Base-by-base conservation (phyloP, 1,140 invertebrate species). In the Diabrotica undecimpunctata region DNA sequence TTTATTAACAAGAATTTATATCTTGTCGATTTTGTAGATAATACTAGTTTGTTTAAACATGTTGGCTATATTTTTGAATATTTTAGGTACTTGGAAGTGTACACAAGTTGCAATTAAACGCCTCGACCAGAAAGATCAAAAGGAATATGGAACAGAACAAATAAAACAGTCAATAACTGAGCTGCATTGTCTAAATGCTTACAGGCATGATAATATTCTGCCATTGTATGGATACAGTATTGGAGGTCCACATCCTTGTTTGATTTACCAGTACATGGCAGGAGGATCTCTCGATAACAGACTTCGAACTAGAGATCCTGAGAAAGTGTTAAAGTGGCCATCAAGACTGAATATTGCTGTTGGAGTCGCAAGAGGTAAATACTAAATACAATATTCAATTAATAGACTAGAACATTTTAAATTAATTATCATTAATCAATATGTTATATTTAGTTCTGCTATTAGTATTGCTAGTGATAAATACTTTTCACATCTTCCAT, bases 231-330 rank as follows among this genome's bases (percentile, higher is more conserved):
- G 92, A 5, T 96, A 91, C 74, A 67, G 70, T 64, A 68, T 70
- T 51, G 82, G 83, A 68, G 87, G 85, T 0, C 78, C 81, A 52
- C 83, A 92, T 75, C 90, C 92, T 0, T 98, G 96, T 79, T 79
- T 99, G 6, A 87, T 97, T 0, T 98, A 98, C 79, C 94, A 98
- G 75, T 88, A 90, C 64, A 97, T 98, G 95, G 81, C 84, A 0
- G 95, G 95, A 72, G 96, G 96, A 0, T 96, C 94, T 2, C 78
- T 98, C 46, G 95, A 97, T 78, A 90, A 95, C 70, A 80, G 92
- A 55, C 79, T 98, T 0, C 79, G 87, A 54, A 83, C 87, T n/a
- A 86, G 84, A 74, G 83, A 88, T 50, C 82, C 79, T 14, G 83
- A 82, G 11, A 77, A 78, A 54, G 86, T 90, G 5, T 79, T 97